Base-by-base conservation (phyloP, 2,113 vertebrate species). In the Anguilla japonica region DNA sequence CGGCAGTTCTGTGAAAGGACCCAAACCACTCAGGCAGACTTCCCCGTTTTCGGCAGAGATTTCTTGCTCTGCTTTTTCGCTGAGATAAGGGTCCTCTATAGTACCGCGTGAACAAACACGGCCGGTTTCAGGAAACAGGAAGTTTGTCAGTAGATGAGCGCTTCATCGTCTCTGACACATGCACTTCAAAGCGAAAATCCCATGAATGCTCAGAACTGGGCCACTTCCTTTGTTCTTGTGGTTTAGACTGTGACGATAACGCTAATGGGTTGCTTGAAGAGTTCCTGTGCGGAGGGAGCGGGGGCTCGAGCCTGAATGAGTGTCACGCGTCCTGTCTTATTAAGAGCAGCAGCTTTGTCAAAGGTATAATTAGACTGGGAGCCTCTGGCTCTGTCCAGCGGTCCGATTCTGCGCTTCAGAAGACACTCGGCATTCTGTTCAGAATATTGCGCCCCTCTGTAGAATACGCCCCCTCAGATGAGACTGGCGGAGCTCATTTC, bases 401-500 rank as follows among this genome's bases (percentile, higher is more conserved):
- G 78, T 87, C 7, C 57, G 84, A 60, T 57, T 71, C 43, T 79
- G n/a, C 60, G 29, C n/a, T 50, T 50, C 41, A 53, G 26, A 87
- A 43, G 57, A 85, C 20, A 29, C 46, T 39, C 67, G 81, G 85
- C 82, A 89, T 90, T 92, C 89, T 93, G 67, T 89, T 88, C 88
- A 85, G 81, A 41, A 56, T 22, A 85, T 87, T 90, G 88, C 89
- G 82, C 60, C 50, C 84, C 81, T 43, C 90, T 91, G 87, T 89
- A 85, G 84, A 67, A 67, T 14, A 53, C 50, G 7, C 7, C 13
- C 9, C 50, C 50, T 53, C 50, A 14, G 50, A 53, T 39, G 29
- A 8, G n/a, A 3, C n/a, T 79, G 75, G 2, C 8, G 75, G 29
- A 13, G 75, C 29, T 34, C n/a, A 15, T 79, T 79, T 34, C 34